A percentile compares a stretch with the other conserved stretches of the same genome.
Evolutionary conservation across 2,797 vertebrate species (phyloP).

Genomic region (Chrosomus eos): DNA sequence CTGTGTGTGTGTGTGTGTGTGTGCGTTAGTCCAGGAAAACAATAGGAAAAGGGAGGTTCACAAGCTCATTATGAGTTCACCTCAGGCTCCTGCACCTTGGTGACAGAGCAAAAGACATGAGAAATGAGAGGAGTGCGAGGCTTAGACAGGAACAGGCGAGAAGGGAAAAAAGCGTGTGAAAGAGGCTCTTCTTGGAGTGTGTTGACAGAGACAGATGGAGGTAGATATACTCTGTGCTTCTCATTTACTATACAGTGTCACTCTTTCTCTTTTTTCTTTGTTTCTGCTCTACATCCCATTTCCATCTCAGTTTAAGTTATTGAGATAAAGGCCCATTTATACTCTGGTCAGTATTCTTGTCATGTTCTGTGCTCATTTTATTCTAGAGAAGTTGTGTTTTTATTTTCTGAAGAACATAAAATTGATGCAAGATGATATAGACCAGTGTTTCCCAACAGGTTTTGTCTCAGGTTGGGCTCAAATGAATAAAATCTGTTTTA

Average conservation of each 20-base stretch:
- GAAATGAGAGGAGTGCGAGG: conserved; percentile 48
- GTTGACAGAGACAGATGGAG: conserved; percentile 49
- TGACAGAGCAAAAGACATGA: conserved; percentile 52
- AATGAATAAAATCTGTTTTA: background rate
- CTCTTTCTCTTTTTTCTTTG: conserved; percentile 3
- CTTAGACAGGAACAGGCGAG: conserved; percentile 35
- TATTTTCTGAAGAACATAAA: background rate
- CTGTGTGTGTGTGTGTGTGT: conserved; percentile 55
- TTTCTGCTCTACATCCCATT: conserved; percentile 26
- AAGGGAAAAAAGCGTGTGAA: conserved; percentile 33
- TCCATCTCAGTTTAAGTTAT: background rate
- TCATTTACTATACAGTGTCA: conserved; percentile 35
- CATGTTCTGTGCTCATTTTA: conserved; percentile 3
- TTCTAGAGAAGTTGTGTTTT: conserved; percentile 4
- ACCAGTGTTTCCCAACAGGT: background rate
- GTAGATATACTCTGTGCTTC: conserved; percentile 37
- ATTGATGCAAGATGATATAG: background rate
- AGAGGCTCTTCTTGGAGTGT: conserved; percentile 26
- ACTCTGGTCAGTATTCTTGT: conserved; percentile 1
- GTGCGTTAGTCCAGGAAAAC: conserved; percentile 38
- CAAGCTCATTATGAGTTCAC: conserved; percentile 56
- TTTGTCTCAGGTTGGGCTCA: background rate
- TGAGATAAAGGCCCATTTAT: conserved; percentile 5
- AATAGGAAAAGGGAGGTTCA: conserved; percentile 51
- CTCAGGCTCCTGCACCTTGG: conserved; percentile 52